Evolutionary conservation across 2,113 vertebrate species (phyloP), one percentile per base, ranked within the genome.

Genomic region (Tachysurus vachellii): DNA sequence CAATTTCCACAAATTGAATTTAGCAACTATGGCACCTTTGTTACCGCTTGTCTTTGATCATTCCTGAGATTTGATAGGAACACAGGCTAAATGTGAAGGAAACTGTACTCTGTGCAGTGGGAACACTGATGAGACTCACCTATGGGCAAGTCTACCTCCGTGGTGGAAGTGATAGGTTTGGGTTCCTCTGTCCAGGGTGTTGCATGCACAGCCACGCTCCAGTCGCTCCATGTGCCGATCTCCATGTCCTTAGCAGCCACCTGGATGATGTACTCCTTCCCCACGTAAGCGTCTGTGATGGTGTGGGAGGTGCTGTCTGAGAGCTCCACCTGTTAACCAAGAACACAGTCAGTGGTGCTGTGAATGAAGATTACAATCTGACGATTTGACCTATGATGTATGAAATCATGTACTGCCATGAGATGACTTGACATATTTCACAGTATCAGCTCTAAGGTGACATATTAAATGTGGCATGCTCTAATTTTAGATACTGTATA

Each of bases 201-300:
- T 85, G 98, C 97, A 0, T 99, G 97, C 14, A 98, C 96, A 0
- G 97, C 98, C 86, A 99, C 97, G 0, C 98, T 99, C 98, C 98
- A 99, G 94, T 99, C 98, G 1, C 98, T 99, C 98, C 98, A 99
- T 0, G 98, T 99, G 88, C 98, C 98, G 0, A 99, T 97, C 91
- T 99, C 98, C 0, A 95, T 98, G 96, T 99, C 98, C 92, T 99
- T 99, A 90, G 98, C 97, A 0, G 98, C 98, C 87, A 99, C 97
- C 92, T 99, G 98, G 94, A 99, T 99, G 93, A 99, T 99, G 93
- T 99, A 99, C 62, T 99, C 98, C 92, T 99, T 99, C 85, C 98
- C 98, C 0, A 96, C 96, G 0, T 97, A 97, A 86, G 98, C 98
- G 0, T 99, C 98, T 0, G 97, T 99, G 94, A 99, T 99, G 90